Evolutionary conservation across 2,797 vertebrate species (phyloP), one percentile per base, ranked within the genome.

Genomic region (Acrocephalus scirpaceus): DNA sequence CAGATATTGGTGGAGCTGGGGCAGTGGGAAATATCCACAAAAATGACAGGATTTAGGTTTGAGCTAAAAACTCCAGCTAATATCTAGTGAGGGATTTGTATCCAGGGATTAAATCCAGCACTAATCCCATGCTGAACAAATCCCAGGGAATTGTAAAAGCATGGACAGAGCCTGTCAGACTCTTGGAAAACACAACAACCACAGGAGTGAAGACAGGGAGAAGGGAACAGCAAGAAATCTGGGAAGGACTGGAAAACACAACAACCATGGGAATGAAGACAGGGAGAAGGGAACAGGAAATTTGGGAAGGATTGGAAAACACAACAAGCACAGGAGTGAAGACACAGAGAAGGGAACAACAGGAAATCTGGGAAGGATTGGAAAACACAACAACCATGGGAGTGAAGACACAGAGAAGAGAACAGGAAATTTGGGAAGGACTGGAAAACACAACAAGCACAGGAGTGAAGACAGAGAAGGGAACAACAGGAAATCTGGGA

Each of bases 121-220:
- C 58, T 67, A 91, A 34, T 69, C 17, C 42, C 60, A 48, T 1
- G 30, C 74, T 14, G n/a, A 92, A 79, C 67, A 81, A 81, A 78
- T 56, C 9, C 47, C 70, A 86, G 62, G 32, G 62, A 62, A 50
- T 0, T 65, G 12, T 20, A 44, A 67, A 72, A 40, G 27, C 1
- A 1, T 1, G 5, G 53, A 73, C 25, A 90, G 60, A 78, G 11
- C 53, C 36, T 82, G 14, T 57, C 9, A 20, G 44, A 50, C 25
- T 61, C 23, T 8, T 62, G 32, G 38, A 56, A 90, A 11, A 54
- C 51, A 62, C 34, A 51, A 6, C 22, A 21, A 57, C 4, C n/a
- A 44, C 0, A 2, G 54, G 19, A 85, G 11, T 6, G 21, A 65
- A 47, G 45, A 25, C 1, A 1, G 0, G 4, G 19, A 21, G 27